A percentile compares a stretch with the other conserved stretches of the same genome.
Evolutionary conservation across 1,140 invertebrate genomes (phyloP).

Genomic region (Ceratina japonica): DNA sequence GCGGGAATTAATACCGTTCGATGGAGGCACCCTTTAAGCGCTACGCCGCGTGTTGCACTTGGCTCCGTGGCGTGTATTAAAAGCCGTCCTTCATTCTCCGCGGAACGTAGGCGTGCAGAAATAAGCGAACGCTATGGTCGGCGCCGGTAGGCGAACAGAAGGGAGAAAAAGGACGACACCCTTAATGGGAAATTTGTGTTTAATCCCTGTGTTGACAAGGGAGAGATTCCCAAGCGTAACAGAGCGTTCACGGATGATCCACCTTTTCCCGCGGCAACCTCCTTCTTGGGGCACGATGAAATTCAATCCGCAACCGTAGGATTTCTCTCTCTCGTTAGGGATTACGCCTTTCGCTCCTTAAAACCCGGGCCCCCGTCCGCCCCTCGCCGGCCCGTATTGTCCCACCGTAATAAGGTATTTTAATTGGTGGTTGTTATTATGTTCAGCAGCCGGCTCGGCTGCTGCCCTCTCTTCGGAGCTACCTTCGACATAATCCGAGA

Average conservation of each 20-base stretch:
- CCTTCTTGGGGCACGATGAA: constrained; percentile 44
- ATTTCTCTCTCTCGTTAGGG: constrained; percentile 49
- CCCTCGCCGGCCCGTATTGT: constrained; percentile 61
- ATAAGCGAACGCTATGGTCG: neutral
- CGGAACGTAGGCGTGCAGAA: neutral
- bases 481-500: constrained; percentile 49
- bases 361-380: constrained; percentile 50
- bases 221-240: constrained; percentile 35
- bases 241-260: constrained; percentile 42
- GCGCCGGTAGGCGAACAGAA: neutral
- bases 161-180: constrained; percentile 32
- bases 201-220: constrained; percentile 53
- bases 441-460: constrained; percentile 44
- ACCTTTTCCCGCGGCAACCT: constrained; percentile 32
- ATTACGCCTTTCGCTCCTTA: constrained; percentile 52
- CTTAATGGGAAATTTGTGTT: constrained; percentile 63
- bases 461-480: constrained; percentile 24
- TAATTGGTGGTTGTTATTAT: constrained; percentile 71
- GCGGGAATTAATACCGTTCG: neutral
- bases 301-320: constrained; percentile 41
- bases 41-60: neutral
- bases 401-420: constrained; percentile 74
- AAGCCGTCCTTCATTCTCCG: constrained; percentile 13
- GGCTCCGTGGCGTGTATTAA: constrained; percentile 13
- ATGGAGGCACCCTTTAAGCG: neutral